Conservation (phyloP, 2,888 invertebrate species). For the Drosophila falleni region DNA sequence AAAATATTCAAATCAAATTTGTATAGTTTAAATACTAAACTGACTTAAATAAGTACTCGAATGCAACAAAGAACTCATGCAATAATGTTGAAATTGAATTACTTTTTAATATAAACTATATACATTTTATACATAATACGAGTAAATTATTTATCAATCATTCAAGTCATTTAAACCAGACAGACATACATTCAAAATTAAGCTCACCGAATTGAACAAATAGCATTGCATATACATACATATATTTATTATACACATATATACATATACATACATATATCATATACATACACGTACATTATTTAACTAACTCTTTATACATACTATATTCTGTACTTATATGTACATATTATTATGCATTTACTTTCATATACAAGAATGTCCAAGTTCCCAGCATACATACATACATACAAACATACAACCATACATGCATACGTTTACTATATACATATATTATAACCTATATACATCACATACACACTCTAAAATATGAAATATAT, state of each 20-base stretch:
- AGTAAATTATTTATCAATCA: conserved; percentile 46
- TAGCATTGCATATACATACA: conserved; percentile 55
- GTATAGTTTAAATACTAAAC: conserved; percentile 34
- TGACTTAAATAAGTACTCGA: conserved; percentile 28
- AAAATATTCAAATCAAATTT: conserved; percentile 43
- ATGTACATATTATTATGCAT: conserved; percentile 52
- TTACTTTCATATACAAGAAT: conserved; percentile 61
- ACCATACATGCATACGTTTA: conserved; percentile 33
- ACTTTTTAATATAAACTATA: conserved; percentile 67
- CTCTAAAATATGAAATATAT: conserved; percentile 9
- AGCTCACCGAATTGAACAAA: conserved; percentile 70
- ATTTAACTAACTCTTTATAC: conserved; percentile 45
- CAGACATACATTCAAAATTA: conserved; percentile 56
- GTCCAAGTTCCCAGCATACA: conserved; percentile 41
- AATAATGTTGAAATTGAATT: conserved; percentile 71
- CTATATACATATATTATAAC: conserved; percentile 18
- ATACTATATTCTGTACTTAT: conserved; percentile 39
- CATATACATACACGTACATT: conserved; percentile 17
- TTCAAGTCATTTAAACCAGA: conserved; percentile 33
- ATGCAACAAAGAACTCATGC: conserved; percentile 52
- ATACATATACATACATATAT: conserved; percentile 43
- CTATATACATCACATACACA: conserved; percentile 30
- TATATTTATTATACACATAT: conserved; percentile 56
- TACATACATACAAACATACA: conserved; percentile 37
- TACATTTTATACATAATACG: conserved; percentile 5